Percentiles rank a stretch among this genome's conserved stretches.
Evolutionary conservation across 2,113 vertebrate genomes (phyloP).

Genomic region (Corynorhinus townsendii): DNA sequence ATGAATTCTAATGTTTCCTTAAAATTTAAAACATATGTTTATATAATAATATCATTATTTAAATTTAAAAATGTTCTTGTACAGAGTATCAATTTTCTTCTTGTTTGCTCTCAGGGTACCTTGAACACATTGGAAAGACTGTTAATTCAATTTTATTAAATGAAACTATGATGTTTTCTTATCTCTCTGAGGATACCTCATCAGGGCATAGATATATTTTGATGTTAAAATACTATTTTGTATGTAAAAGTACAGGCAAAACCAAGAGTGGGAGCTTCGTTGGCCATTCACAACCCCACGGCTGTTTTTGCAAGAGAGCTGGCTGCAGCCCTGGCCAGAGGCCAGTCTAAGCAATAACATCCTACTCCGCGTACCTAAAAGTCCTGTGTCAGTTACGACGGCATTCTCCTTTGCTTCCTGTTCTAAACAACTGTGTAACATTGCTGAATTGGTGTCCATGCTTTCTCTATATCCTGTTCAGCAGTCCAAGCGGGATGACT

Average conservation of each 20-base stretch:
- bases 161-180: not conserved
- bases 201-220: not conserved
- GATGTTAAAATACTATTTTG: conserved; percentile 17
- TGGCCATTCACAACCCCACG: not conserved
- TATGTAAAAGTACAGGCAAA: not conserved
- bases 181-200: not conserved
- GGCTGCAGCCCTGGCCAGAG: not conserved
- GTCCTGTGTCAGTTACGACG: not conserved
- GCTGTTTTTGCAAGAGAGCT: not conserved
- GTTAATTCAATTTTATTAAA: not conserved
- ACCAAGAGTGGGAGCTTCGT: not conserved
- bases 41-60: not conserved
- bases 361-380: conserved; percentile 22
- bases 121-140: not conserved
- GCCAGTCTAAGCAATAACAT: conserved; percentile 45
- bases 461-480: not conserved
- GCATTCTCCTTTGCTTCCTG: conserved; percentile 53
- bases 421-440: conserved; percentile 25
- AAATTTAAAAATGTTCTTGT: not conserved
- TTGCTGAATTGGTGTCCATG: conserved; percentile 3
- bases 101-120: not conserved
- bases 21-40: not conserved
- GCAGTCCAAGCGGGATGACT: not conserved
- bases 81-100: not conserved
- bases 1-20: not conserved